Conservation (phyloP, 2,888 invertebrate species). For the Nycteola revayana region DNA sequence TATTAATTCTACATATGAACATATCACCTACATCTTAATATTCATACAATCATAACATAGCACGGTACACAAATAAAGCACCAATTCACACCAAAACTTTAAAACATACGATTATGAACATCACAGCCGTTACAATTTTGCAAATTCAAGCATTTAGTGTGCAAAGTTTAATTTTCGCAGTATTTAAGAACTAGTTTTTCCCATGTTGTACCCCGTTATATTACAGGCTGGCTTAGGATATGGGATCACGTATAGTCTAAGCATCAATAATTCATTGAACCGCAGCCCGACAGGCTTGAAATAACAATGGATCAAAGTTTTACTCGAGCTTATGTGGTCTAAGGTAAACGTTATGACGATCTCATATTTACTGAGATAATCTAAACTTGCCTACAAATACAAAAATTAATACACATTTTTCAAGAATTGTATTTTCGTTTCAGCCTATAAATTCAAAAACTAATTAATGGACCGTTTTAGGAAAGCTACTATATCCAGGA, state of each 20-base stretch:
- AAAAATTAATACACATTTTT: too few relatives aligned
- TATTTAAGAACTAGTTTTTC: constrained; percentile 4
- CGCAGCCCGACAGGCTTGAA: constrained; percentile 60
- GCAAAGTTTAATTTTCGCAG: neutral
- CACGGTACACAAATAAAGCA: constrained; percentile 30
- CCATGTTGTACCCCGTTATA: constrained; percentile 29
- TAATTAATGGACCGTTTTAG: too few relatives aligned
- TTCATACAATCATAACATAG: constrained; percentile 42
- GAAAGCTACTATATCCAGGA: too few relatives aligned
- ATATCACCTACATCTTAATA: constrained; percentile 50
- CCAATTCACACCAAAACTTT: neutral
- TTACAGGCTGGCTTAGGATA: constrained; percentile 44
- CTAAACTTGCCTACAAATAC: too few relatives aligned
- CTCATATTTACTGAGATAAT: too few relatives aligned
- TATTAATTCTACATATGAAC: constrained; percentile 59
- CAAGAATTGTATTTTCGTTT: too few relatives aligned
- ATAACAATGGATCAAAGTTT: constrained; percentile 71
- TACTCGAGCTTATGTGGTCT: constrained; percentile 42
- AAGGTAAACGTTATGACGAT: constrained; percentile 30
- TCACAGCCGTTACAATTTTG: neutral
- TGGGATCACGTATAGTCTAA: constrained; percentile 62
- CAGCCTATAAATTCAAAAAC: too few relatives aligned
- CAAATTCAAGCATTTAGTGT: neutral
- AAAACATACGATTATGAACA: neutral
- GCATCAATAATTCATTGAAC: constrained; percentile 73